Conservation (phyloP, 1,140 invertebrate species). For the Oncopodura yosiiana region DNA sequence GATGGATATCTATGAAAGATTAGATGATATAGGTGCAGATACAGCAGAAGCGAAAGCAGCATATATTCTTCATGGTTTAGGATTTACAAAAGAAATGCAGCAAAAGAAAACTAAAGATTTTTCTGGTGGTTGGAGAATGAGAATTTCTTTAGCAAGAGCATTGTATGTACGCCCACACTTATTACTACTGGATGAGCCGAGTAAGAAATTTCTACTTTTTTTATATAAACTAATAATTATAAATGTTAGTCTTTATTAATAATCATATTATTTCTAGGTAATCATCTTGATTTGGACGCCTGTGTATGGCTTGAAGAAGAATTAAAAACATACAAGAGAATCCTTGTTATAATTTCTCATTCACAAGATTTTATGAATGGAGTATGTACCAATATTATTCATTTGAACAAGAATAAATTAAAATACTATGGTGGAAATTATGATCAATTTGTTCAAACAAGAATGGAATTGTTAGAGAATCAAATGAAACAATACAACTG, state of each 20-base stretch:
- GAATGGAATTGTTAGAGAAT: constrained; percentile 91
- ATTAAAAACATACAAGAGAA: constrained; percentile 89
- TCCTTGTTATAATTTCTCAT: constrained; percentile 97
- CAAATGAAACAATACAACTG: constrained; percentile 99
- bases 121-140: constrained; percentile 97
- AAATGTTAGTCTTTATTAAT: no score
- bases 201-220: constrained; percentile 18
- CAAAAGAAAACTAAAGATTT: constrained; percentile 83
- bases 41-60: constrained; percentile 89
- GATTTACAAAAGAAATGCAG: constrained; percentile 93
- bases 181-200: constrained; percentile 46
- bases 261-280: constrained; percentile 40
- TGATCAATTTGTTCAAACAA: constrained; percentile 85
- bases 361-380: constrained; percentile 99
- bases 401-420: constrained; percentile 84
- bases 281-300: constrained; percentile 70
- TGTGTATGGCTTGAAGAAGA: constrained; percentile 99
- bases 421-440: constrained; percentile 94
- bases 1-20: constrained; percentile 93
- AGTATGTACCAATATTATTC: constrained; percentile 97
- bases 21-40: constrained; percentile 93
- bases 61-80: constrained; percentile 89
- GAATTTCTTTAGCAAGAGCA: constrained; percentile 92
- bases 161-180: constrained; percentile 44
- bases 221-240: neutral